Evolutionary conservation across 2,888 invertebrate species (phyloP).

Genomic region (Acrobasis consociella): DNA sequence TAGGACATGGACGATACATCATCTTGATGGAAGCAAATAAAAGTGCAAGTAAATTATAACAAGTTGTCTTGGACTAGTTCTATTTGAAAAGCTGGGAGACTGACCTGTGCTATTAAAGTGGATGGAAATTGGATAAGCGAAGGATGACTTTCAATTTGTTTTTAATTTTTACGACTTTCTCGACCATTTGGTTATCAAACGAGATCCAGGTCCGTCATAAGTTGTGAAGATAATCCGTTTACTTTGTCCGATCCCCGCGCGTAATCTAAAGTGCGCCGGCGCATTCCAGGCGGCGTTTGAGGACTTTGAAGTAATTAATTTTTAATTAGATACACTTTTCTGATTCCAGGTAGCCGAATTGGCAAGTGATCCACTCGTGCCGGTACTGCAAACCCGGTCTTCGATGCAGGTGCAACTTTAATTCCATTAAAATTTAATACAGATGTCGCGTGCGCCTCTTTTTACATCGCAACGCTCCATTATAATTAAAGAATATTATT

Average conservation of each 20-base stretch:
- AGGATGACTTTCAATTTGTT: not conserved
- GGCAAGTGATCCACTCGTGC: slow-evolving; percentile 57
- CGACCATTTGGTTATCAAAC: slow-evolving; percentile 6
- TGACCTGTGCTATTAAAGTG: not conserved
- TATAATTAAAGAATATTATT: slow-evolving; percentile 81
- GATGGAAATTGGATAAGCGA: not conserved
- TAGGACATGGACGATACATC: slow-evolving; percentile 5
- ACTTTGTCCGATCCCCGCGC: slow-evolving; percentile 29
- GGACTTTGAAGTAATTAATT: slow-evolving; percentile 55
- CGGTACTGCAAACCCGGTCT: slow-evolving; percentile 52
- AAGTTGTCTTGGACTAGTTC: slow-evolving; percentile 6
- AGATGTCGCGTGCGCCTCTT: slow-evolving; percentile 79
- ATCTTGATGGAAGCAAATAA: slow-evolving; percentile 10
- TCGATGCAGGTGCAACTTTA: slow-evolving; percentile 72
- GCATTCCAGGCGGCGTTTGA: slow-evolving; percentile 42
- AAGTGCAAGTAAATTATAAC: not conserved
- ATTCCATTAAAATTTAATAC: slow-evolving; percentile 80
- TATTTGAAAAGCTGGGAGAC: not conserved
- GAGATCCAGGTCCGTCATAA: slow-evolving; percentile 15
- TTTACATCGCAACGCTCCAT: slow-evolving; percentile 72
- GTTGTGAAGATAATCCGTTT: slow-evolving; percentile 20
- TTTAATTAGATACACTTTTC: slow-evolving; percentile 69
- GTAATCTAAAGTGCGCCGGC: slow-evolving; percentile 29
- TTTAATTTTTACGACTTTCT: slow-evolving; percentile 10
- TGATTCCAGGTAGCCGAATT: slow-evolving; percentile 53